Evolutionary conservation across 2,113 vertebrate species (phyloP), one percentile per base, ranked within the genome.

Genomic region (Proteles cristata): DNA sequence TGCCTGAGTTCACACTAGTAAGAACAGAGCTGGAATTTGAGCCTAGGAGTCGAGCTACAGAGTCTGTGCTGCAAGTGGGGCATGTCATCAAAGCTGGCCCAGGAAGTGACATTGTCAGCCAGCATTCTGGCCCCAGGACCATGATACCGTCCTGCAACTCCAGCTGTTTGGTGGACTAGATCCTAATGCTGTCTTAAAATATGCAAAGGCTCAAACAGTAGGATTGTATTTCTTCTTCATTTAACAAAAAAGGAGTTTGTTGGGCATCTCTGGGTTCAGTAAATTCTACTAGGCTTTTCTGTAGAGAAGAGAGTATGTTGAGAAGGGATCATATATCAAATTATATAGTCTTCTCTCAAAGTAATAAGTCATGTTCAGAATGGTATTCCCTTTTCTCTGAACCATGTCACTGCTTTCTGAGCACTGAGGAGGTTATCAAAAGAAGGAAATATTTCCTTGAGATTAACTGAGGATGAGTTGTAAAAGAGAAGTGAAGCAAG

Each of bases 71-170:
- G 0, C n/a, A 31, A 9, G 9, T 73, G 58, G 15, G 11, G 10
- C 11, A 0, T 58, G 43, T 53, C 19, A 1, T 73, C 7, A 2
- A 17, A 50, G 5, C 7, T 71, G 79, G 16, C 45, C 31, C 11
- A n/a, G 28, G 12, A 83, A 77, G 15, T 16, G 39, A 31, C 23
- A 12, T 5, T 17, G 43, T 7, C 53, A 5, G 19, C 55, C 61
- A 17, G 28, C 53, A n/a, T 0, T 68, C 25, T 48, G 61, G 19
- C 11, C 19, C 6, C 14, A 12, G 7, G 11, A 5, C 69, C 26
- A 0, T 33, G 55, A 0, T 19, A 11, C n/a, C 35, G 2, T 4
- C 2, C 3, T 23, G 5, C 43, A 12, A 4, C 8, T 14, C 65
- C 66, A 35, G 0, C n/a, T 9, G 2, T 26, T 4, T 21, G 61